Base-by-base conservation (phyloP, 53 echinoderm and acorn worm genomes). In the Paracentrotus lividus region DNA sequence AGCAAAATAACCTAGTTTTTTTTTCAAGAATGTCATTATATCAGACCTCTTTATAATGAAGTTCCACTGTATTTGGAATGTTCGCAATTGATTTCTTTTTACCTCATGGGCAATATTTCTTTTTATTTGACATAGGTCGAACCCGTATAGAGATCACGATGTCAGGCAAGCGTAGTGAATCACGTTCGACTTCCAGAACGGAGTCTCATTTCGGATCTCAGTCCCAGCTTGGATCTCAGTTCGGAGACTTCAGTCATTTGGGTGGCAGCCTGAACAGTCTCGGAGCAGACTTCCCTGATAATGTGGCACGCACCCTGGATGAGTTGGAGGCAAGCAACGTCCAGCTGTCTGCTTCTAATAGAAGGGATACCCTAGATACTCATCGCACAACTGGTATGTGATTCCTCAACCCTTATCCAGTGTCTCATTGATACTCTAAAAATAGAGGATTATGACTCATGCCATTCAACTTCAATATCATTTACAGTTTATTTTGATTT, bases 301-400 rank as follows among this genome's bases (percentile, higher is more conserved):
- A 67, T n/a, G 94, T 98, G 10, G 94, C 95, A 40, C 88, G 94
- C 64, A 98, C 98, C n/a, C 95, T 98, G n/a, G 97, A 98, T 56
- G 95, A 98, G 68, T 93, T 98, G 21, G 94, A 94, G 33, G 90
- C 93, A 57, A 95, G 95, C 61, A 95, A 94, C 42, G 66, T 32
- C 77, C 33, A 49, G 6, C 59, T 94, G 29, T 26, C 90, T 40
- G 61, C 94, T 27, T 95, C 95, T 87, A 95, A 90, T 3, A 38
- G 91, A 91, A 93, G 95, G 47, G 93, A 95, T 34, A 85, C 95
- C 5, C 90, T 86, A 23, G 64, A 93, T 77, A 95, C 88, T 42
- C 93, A 94, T 42, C 85, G 90, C 27, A 95, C 95, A 27, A 95
- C 95, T n/a, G 95, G 29, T 64, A 6, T 64, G 64, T 64, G 27